These are phyloP conservation scores for Lethenteron camtschaticum DNA, from an alignment of 2,113 vertebrate genomes.

Conservation along the genomic window DNA sequence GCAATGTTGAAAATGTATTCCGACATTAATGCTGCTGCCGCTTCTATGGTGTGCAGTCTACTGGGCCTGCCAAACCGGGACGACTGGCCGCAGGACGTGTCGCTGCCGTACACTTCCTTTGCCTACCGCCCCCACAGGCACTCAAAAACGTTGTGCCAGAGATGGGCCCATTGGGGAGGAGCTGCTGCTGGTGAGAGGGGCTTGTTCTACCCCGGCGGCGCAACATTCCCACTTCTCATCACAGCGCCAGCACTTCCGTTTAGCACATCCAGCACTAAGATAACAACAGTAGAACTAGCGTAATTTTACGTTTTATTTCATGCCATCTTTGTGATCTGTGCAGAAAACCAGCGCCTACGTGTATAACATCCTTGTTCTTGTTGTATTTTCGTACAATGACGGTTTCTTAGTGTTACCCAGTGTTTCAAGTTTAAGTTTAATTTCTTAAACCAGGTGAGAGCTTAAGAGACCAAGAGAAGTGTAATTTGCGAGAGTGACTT, in stretches of 20 bases:
- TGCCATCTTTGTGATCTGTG: too few species aligned
- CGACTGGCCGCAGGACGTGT: slow-evolving; percentile 44
- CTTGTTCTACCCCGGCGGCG: neutral
- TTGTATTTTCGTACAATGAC: neutral
- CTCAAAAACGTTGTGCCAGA: slow-evolving; percentile 43
- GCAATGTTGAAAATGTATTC: too few species aligned
- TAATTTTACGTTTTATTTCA: too few species aligned
- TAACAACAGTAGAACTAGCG: too few species aligned
- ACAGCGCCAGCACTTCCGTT: too few species aligned
- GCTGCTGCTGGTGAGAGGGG: slow-evolving; percentile 33
- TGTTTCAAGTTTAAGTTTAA: slow-evolving; percentile 1
- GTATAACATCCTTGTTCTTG: too few species aligned
- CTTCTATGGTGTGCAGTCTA: slow-evolving; percentile 19
- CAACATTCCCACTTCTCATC: neutral
- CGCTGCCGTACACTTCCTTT: slow-evolving; percentile 40
- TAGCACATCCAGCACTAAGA: too few species aligned
- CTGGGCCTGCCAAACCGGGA: slow-evolving; percentile 38
- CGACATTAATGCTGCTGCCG: too few species aligned
- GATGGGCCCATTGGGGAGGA: slow-evolving; percentile 35
- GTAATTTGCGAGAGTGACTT: too few species aligned
- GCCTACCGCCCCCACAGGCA: slow-evolving; percentile 26
- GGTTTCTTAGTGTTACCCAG: neutral
- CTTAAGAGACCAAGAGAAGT: too few species aligned
- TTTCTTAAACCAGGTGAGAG: too few species aligned
- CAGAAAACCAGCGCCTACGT: too few species aligned